phyloP scores from a whole-genome alignment of 2,113 vertebrate genomes.

The Hyperoodon ampullatus region DNA sequence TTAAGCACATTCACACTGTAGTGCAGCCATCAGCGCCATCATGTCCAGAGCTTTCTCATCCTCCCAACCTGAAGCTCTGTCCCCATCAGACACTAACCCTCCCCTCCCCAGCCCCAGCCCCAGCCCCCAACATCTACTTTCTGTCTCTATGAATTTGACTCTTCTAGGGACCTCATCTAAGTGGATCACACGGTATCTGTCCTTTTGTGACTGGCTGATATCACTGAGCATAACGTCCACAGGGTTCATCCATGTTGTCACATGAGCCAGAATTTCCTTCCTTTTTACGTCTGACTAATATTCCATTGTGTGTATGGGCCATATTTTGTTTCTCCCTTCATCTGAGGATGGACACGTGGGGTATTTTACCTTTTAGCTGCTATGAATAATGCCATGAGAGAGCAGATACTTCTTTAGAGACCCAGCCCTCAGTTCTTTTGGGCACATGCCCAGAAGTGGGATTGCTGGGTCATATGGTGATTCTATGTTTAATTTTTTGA shows the following conservation, averaged over 20 bases:
- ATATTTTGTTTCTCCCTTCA: too few species aligned
- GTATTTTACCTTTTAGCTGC: neutral
- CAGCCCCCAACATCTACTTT: neutral
- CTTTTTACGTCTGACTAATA: neutral
- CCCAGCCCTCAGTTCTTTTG: neutral
- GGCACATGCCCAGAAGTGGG: neutral
- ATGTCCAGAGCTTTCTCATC: neutral
- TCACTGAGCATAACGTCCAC: too few species aligned
- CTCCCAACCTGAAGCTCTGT: neutral
- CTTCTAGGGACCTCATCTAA: accelerated
- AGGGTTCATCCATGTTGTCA: too few species aligned
- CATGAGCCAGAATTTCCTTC: neutral
- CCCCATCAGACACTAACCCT: neutral
- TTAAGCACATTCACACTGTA: accelerated
- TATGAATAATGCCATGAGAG: too few species aligned
- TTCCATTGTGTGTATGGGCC: neutral
- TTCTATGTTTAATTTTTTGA: neutral
- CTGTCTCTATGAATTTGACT: neutral
- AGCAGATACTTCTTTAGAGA: neutral
- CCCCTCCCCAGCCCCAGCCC: too few species aligned
- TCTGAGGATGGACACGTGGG: accelerated
- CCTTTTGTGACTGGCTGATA: too few species aligned
- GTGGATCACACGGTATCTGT: neutral
- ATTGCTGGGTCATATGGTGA: neutral
- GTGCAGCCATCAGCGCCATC: neutral